Percentiles rank a stretch among this genome's conserved stretches.
These are phyloP conservation scores for Actinemys pallida DNA, from an alignment of 2,113 vertebrate species.

Conservation along the genomic window DNA sequence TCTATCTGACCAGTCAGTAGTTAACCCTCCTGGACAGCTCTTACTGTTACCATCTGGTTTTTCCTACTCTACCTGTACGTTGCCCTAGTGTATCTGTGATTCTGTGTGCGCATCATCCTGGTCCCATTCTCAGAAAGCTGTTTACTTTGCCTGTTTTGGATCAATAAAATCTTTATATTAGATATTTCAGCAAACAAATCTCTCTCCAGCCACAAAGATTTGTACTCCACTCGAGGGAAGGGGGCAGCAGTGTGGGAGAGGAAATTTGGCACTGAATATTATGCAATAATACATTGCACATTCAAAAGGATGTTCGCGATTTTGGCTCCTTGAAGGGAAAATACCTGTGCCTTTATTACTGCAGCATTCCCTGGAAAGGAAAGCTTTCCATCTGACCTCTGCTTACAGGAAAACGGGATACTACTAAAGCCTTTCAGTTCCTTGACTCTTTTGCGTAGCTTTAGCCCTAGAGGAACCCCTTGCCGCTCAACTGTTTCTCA, in stretches of 20 bases:
- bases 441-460: background rate
- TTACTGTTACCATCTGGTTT: background rate
- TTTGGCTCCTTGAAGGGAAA: slow-evolving; percentile 9
- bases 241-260: background rate
- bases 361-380: background rate
- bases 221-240: background rate
- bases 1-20: rapidly evolving
- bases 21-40: background rate
- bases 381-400: background rate
- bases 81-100: background rate
- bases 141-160: background rate
- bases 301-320: background rate
- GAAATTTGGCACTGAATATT: background rate
- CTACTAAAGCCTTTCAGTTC: background rate
- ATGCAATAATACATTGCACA: background rate
- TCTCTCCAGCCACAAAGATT: background rate
- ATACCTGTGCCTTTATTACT: background rate
- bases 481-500: background rate
- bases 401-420: background rate
- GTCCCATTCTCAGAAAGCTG: background rate
- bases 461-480: background rate
- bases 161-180: background rate
- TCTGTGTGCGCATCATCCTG: background rate
- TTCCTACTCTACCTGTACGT: background rate
- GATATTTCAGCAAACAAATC: background rate